These are phyloP conservation scores for Etheostoma cragini DNA, from an alignment of 2,113 vertebrate species.

Conservation along the genomic window DNA sequence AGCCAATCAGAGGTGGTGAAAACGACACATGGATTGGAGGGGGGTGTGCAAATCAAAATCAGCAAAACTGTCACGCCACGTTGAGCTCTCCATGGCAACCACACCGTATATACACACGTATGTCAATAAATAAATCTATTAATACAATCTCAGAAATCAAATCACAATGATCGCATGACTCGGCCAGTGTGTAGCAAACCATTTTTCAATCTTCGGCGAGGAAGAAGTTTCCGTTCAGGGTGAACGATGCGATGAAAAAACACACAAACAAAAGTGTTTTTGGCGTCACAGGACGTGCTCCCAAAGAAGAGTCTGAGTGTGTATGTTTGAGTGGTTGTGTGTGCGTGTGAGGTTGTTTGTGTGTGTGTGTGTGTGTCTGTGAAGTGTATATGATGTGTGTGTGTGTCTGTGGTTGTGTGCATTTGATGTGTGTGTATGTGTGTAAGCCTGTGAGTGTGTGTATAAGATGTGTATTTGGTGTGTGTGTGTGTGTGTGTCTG, in stretches of 20 bases:
- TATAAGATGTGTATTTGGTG: conserved; percentile 12
- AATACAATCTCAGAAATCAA: conserved; percentile 32
- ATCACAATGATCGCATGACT: conserved; percentile 33
- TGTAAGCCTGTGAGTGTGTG: conserved; percentile 6
- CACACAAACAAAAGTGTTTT: not conserved
- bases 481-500: conserved; percentile 12
- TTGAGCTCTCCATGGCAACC: conserved; percentile 21
- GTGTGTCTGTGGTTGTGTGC: conserved; percentile 22
- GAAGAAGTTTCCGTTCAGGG: not conserved
- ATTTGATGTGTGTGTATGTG: not conserved
- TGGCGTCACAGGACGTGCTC: too few species aligned
- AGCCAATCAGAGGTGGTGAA: conserved; percentile 8
- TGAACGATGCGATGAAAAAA: not conserved
- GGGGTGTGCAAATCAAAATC: conserved; percentile 73
- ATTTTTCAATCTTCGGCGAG: too few species aligned
- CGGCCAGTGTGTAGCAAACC: too few species aligned
- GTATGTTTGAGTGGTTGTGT: conserved; percentile 19
- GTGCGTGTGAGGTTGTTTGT: conserved; percentile 19
- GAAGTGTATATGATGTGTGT: conserved; percentile 2
- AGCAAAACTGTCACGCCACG: conserved; percentile 71
- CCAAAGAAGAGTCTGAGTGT: not conserved
- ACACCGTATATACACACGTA: conserved; percentile 50
- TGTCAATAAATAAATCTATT: conserved; percentile 54
- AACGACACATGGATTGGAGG: not conserved
- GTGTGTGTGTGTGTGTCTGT: conserved; percentile 1